phyloP scores from a whole-genome alignment of 2,113 vertebrate genomes.

The Colistium nudipinnis region DNA sequence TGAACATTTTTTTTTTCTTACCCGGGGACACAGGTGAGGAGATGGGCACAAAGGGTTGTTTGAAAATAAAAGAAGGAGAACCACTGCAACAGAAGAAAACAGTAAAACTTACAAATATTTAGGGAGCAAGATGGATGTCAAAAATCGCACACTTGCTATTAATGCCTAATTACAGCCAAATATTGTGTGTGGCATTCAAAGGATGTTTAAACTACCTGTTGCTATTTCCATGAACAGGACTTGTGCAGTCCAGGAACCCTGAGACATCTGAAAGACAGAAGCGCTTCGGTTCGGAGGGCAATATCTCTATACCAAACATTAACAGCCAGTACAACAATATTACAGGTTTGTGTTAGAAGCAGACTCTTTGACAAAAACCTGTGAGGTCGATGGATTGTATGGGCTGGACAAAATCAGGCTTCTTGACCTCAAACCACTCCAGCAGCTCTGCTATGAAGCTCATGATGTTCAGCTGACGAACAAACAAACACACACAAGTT shows the following conservation, averaged over 20 bases:
- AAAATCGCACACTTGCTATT: too few relatives aligned
- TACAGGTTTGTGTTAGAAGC: too few relatives aligned
- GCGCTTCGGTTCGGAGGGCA: neutral
- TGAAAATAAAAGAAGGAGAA: constrained; percentile 87
- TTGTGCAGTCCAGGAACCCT: constrained; percentile 67
- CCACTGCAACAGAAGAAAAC: constrained; percentile 71
- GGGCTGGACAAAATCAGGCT: constrained; percentile 87
- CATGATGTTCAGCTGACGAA: constrained; percentile 86
- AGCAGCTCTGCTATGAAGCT: constrained; percentile 89
- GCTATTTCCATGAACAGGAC: constrained; percentile 72
- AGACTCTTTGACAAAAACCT: constrained; percentile 65
- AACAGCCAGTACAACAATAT: neutral
- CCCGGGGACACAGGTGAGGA: constrained; percentile 81
- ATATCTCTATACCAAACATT: neutral
- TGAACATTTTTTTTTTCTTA: too few relatives aligned
- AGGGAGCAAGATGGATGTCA: too few relatives aligned
- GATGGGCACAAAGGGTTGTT: constrained; percentile 85
- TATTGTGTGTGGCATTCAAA: neutral
- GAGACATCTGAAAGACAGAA: constrained; percentile 70
- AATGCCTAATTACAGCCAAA: neutral
- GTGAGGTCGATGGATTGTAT: constrained; percentile 82
- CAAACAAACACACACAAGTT: neutral
- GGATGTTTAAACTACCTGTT: constrained; percentile 66
- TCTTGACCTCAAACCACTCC: constrained; percentile 87
- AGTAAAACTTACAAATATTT: too few relatives aligned